Evolutionary conservation across 1,140 invertebrate genomes (phyloP).

Genomic region (Lethocerus indicus): DNA sequence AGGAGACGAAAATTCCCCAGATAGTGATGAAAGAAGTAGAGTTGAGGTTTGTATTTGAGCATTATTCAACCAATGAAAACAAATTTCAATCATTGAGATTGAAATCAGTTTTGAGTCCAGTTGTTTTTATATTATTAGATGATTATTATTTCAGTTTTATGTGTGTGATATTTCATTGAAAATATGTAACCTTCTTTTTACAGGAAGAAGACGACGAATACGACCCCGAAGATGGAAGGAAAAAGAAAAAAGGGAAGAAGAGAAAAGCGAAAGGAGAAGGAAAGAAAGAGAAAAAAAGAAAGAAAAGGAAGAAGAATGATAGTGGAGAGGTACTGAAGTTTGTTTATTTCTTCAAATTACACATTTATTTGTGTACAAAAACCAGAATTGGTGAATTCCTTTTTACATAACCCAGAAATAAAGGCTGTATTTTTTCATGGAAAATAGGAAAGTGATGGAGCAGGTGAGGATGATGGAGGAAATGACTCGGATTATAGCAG

Average conservation of each 20-base stretch:
- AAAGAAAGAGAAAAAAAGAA: slow-evolving; percentile 79
- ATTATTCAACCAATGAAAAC: too few species aligned
- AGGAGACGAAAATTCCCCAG: slow-evolving; percentile 44
- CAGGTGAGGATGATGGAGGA: slow-evolving; percentile 45
- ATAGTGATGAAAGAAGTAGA: slow-evolving; percentile 47
- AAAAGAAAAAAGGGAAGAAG: slow-evolving; percentile 76
- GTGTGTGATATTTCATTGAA: slow-evolving; percentile 20
- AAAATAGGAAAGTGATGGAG: slow-evolving; percentile 62
- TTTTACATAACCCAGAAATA: not conserved
- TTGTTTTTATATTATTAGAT: not conserved
- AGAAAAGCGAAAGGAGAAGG: slow-evolving; percentile 72
- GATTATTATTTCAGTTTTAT: not conserved
- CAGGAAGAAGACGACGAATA: slow-evolving; percentile 74
- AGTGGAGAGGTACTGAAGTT: slow-evolving; percentile 50
- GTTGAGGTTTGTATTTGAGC: slow-evolving; percentile 27
- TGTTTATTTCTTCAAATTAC: not conserved
- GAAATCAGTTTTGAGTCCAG: too few species aligned
- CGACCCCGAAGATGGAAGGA: slow-evolving; percentile 61
- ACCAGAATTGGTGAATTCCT: slow-evolving; percentile 6
- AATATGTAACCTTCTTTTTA: slow-evolving; percentile 11
- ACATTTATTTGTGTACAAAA: slow-evolving; percentile 4
- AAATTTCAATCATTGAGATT: too few species aligned
- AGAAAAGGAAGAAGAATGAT: slow-evolving; percentile 84
- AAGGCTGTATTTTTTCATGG: slow-evolving; percentile 5
- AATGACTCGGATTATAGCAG: slow-evolving; percentile 35